Conservation (phyloP, 2,888 invertebrate genomes). For the Agonopterix arenella region DNA sequence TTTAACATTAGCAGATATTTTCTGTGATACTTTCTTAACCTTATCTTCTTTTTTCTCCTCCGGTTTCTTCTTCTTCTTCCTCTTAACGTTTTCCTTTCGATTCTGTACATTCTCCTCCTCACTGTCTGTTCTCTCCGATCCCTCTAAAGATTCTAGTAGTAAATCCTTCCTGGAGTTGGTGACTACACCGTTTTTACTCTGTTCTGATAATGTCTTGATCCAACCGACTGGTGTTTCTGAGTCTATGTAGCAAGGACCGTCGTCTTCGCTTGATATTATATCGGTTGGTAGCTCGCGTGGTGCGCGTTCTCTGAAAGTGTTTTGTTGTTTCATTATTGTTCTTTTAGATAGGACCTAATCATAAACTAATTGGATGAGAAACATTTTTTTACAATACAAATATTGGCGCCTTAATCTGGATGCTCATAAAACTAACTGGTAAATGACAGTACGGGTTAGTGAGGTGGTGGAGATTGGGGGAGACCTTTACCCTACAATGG, state of each 20-base stretch:
- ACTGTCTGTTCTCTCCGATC: constrained; percentile 46
- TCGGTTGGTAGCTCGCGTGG: constrained; percentile 73
- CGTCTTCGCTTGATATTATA: constrained; percentile 66
- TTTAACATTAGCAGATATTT: constrained; percentile 42
- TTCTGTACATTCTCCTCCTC: constrained; percentile 27
- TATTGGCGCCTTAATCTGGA: no score
- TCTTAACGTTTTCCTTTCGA: constrained; percentile 25
- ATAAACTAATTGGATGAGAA: no score
- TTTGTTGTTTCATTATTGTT: no score
- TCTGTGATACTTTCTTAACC: constrained; percentile 17
- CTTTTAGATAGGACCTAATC: no score
- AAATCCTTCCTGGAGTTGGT: constrained; percentile 67
- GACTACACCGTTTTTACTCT: constrained; percentile 51
- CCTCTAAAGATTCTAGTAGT: constrained; percentile 60
- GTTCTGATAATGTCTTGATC: constrained; percentile 64
- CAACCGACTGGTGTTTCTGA: constrained; percentile 60
- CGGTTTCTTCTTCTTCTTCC: constrained; percentile 25
- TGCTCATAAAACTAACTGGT: no score
- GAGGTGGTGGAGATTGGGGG: no score
- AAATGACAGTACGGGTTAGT: no score
- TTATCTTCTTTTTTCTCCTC: constrained; percentile 8
- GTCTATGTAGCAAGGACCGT: constrained; percentile 67
- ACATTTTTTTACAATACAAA: no score
- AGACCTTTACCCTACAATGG: no score
- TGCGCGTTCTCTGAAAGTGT: constrained; percentile 61